Base-by-base conservation (phyloP, 2,888 invertebrate species). In the Sarcophaga caerulescens region DNA sequence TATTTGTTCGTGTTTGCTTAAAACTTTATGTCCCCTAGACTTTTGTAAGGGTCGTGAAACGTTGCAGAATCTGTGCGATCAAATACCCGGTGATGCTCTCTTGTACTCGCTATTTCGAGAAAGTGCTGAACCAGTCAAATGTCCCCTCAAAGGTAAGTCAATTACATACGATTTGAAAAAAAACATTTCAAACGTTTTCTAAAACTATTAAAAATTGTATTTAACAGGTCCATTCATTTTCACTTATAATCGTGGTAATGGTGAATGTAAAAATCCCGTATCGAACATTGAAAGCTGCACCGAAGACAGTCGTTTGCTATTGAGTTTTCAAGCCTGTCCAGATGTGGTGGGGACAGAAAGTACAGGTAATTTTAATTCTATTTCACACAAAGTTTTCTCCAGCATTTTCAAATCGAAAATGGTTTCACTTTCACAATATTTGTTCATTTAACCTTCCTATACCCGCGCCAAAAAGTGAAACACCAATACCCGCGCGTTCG, bases 211-310 rank as follows among this genome's bases (percentile, higher is more conserved):
- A 1, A 35, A 35, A 35, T 35, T 35, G 1, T 35, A 2, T 92
- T 94, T 95, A 81, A 52, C 59, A 93, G 98, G 97, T 80, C 97
- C 98, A 19, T 98, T 97, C 94, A 96, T 97, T 85, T 99, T 99
- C 93, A 97, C 98, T 77, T 99, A 99, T 93, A 98, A 97, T 93
- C 95, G 97, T 84, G 98, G 97, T 4, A 96, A 97, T 90, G 98
- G 98, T 23, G 97, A 97, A 92, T 98, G 98, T 93, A 96, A 96
- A 88, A 96, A 95, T 90, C 98, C 98, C 0, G 96, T 96, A 76
- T 98, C 98, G 70, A 97, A 97, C 89, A 97, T 98, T 89, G 98
- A 98, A 93, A 97, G 97, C 90, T 99, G 98, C 93, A 98, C 98
- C 1, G 98, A 98, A 93, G 97, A 98, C 91, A 98, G 97, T 88